Conservation (phyloP, 2,113 vertebrate species). For the Cyrtonyx montezumae region DNA sequence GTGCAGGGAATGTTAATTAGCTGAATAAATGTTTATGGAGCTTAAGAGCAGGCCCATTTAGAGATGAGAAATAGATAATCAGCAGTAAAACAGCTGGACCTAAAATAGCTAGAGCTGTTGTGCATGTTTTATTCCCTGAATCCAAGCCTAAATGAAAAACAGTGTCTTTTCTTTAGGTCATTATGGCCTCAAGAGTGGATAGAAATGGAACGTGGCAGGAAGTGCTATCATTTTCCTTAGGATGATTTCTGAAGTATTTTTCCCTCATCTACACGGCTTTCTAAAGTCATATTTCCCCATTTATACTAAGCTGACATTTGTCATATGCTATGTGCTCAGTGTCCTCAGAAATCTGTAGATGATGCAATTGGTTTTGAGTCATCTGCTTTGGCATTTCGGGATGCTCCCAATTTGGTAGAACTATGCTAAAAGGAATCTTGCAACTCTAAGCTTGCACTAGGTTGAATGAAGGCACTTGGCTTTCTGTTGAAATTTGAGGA, state of each 20-base stretch:
- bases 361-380: neutral
- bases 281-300: neutral
- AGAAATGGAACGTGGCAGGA: neutral
- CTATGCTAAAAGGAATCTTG: fast-evolving
- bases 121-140: neutral
- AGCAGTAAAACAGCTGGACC: conserved; percentile 38
- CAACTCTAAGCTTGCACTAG: neutral
- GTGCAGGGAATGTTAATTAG: conserved; percentile 4
- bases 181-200: neutral
- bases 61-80: neutral
- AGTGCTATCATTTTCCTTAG: neutral
- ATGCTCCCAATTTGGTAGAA: neutral
- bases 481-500: neutral
- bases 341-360: neutral
- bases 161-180: neutral
- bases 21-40: conserved; percentile 39
- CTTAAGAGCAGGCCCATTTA: neutral
- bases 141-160: neutral
- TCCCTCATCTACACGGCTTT: neutral
- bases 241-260: neutral
- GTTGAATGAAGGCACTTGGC: neutral
- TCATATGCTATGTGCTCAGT: neutral
- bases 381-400: neutral
- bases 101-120: neutral
- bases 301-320: neutral